Evolutionary conservation across 2,888 invertebrate species (phyloP).

Genomic region (Tenthredo livida): DNA sequence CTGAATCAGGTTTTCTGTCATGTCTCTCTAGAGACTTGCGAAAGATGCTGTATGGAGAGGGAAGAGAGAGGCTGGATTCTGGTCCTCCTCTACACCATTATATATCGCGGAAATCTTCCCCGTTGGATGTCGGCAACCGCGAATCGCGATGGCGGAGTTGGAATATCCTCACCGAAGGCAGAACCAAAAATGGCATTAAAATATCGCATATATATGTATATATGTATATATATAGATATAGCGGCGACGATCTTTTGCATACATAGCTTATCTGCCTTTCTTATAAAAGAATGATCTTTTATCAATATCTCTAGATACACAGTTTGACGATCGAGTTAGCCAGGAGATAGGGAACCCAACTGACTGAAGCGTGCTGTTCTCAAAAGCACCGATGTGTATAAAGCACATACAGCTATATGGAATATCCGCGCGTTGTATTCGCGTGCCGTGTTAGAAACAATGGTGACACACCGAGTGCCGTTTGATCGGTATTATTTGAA

Average conservation of each 20-base stretch:
- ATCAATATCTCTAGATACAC: background rate
- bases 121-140: constrained; percentile 26
- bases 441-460: constrained; percentile 22
- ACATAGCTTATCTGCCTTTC: background rate
- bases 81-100: constrained; percentile 39
- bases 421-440: background rate
- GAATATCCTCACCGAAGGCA: background rate
- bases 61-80: constrained; percentile 47
- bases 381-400: too few relatives aligned
- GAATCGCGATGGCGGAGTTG: constrained; percentile 43
- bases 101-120: constrained; percentile 11
- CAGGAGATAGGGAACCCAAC: background rate
- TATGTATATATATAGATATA: too few relatives aligned
- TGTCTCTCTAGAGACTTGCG: constrained; percentile 22
- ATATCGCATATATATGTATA: background rate
- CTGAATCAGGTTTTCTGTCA: constrained; percentile 48
- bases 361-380: background rate
- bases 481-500: constrained; percentile 24
- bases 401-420: background rate
- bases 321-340: background rate
- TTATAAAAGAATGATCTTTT: background rate
- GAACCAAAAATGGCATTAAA: background rate
- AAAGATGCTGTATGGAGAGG: constrained; percentile 42
- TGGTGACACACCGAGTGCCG: constrained; percentile 36
- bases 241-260: background rate